A percentile compares a stretch with the other conserved stretches of the same genome.
Conservation (phyloP, 2,113 vertebrate genomes). For the Lepidothrix coronata region DNA sequence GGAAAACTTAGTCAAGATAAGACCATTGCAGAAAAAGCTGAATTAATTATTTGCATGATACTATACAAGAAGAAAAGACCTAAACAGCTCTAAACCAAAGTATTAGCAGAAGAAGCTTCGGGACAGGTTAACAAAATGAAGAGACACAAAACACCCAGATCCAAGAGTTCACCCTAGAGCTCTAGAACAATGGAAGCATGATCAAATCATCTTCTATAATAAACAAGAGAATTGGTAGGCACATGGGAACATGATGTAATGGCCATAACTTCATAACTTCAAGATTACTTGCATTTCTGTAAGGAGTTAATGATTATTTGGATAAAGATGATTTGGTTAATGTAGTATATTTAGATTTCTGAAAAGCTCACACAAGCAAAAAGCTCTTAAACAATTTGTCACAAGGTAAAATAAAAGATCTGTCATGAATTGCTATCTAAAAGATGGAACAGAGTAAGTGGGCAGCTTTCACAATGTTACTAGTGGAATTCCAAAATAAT, state of each 20-base stretch:
- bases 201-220: conserved; percentile 34
- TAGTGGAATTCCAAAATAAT: not conserved
- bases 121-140: not conserved
- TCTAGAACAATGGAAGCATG: conserved; percentile 20
- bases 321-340: conserved; percentile 36
- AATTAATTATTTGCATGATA: not conserved
- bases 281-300: not conserved
- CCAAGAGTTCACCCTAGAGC: not conserved
- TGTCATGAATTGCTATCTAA: not conserved
- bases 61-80: not conserved
- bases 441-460: not conserved
- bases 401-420: conserved; percentile 26
- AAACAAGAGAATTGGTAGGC: conserved; percentile 15
- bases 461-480: not conserved
- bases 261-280: not conserved
- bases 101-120: not conserved
- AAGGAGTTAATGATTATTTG: conserved; percentile 49
- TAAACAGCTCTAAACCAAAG: not conserved
- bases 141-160: not conserved
- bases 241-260: not conserved
- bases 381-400: conserved; percentile 35
- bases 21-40: not conserved
- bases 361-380: conserved; percentile 3
- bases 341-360: conserved; percentile 34
- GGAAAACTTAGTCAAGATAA: not conserved